phyloP scores from a whole-genome alignment of 2,797 vertebrate genomes.

The Cossypha dichroa region DNA sequence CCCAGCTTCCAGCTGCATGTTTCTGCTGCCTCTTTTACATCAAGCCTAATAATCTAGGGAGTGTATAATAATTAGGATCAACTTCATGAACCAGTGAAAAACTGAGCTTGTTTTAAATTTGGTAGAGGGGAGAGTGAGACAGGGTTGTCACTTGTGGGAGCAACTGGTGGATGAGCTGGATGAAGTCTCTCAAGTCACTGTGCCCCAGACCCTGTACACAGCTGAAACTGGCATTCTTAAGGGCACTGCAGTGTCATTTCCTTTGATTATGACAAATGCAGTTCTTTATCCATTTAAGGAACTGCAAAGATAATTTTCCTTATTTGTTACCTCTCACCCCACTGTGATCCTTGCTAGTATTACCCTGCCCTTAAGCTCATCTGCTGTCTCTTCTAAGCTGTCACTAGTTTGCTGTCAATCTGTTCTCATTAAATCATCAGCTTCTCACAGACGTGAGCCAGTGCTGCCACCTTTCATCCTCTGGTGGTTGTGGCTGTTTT shows the following conservation, averaged over 20 bases:
- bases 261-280: background rate
- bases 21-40: background rate
- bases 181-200: background rate
- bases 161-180: background rate
- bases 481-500: background rate
- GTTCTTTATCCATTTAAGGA: background rate
- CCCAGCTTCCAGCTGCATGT: background rate
- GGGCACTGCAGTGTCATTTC: background rate
- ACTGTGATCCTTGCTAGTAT: background rate
- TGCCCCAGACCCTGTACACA: background rate
- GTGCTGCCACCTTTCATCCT: background rate
- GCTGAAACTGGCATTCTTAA: background rate
- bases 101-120: background rate
- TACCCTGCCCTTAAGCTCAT: background rate
- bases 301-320: background rate
- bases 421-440: background rate
- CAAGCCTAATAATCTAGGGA: background rate
- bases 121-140: background rate
- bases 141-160: background rate
- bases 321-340: background rate
- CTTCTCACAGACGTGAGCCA: background rate
- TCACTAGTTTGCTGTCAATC: background rate
- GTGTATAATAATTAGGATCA: background rate
- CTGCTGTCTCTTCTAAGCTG: background rate
- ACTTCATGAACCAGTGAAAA: background rate